A percentile compares a stretch with the other conserved stretches of the same genome.
Conservation (phyloP, 2,113 vertebrate species). For the Thalassarche chlororhynchos region DNA sequence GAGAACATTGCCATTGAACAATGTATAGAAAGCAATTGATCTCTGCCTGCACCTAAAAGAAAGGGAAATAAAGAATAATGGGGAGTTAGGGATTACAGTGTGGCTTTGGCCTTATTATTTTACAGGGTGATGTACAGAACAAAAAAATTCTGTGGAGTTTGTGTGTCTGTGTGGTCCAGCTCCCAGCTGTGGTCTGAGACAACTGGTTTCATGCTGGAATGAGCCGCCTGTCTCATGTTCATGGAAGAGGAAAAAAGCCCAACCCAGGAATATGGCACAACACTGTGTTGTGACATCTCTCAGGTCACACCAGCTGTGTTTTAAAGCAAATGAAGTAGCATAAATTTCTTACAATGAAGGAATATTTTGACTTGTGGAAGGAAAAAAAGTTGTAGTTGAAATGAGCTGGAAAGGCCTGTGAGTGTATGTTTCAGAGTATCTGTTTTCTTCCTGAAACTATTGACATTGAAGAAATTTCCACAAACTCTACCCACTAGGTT, state of each 20-base stretch:
- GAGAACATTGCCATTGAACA: neutral
- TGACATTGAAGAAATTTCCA: slow-evolving; percentile 1
- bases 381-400: slow-evolving; percentile 5
- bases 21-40: neutral
- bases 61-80: neutral
- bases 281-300: neutral
- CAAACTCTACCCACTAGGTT: neutral
- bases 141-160: neutral
- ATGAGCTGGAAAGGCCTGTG: neutral
- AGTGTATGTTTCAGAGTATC: neutral
- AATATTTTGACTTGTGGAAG: neutral
- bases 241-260: neutral
- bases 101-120: slow-evolving; percentile 6
- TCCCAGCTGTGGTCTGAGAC: neutral
- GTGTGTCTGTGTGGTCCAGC: slow-evolving; percentile 26
- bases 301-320: neutral
- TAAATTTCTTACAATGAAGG: neutral
- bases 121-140: neutral
- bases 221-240: neutral
- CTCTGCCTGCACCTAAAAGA: neutral
- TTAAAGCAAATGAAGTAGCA: neutral
- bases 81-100: neutral
- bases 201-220: neutral
- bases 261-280: neutral
- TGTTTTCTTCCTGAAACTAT: slow-evolving; percentile 46